Evolutionary conservation across 2,113 vertebrate genomes (phyloP).

Genomic region (Microtus richardsoni): DNA sequence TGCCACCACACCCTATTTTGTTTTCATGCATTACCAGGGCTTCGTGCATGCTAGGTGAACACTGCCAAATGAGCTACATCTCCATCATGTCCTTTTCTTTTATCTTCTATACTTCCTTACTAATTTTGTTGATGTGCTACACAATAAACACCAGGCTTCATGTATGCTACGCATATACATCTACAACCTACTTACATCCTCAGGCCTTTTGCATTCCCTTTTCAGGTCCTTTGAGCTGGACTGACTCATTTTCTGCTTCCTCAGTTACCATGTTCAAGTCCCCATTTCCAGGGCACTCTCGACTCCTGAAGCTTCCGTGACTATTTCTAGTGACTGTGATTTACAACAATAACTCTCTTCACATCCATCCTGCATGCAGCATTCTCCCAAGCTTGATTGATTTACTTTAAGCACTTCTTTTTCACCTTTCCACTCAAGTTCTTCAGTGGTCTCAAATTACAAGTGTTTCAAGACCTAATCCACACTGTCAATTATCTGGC

Average conservation of each 20-base stretch:
- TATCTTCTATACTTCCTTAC: background rate
- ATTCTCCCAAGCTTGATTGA: slow-evolving; percentile 35
- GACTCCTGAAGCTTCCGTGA: background rate
- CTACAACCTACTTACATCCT: background rate
- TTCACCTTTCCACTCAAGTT: background rate
- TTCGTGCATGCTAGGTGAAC: background rate
- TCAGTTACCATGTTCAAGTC: background rate
- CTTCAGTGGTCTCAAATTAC: slow-evolving; percentile 10
- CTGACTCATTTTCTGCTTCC: background rate
- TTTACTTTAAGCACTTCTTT: slow-evolving; percentile 30
- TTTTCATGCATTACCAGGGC: background rate
- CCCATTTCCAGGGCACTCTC: background rate
- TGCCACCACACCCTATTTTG: background rate
- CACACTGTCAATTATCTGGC: background rate
- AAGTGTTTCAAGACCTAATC: background rate
- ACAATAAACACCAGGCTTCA: background rate
- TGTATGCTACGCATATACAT: background rate
- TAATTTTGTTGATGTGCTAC: background rate
- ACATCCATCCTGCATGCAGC: background rate
- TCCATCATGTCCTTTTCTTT: background rate
- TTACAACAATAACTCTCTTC: background rate
- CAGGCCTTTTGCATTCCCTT: background rate
- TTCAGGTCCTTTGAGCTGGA: background rate
- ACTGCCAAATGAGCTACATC: background rate
- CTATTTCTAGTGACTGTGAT: background rate